These are phyloP conservation scores for Rhegmatorhina hoffmannsi DNA, from an alignment of 2,113 vertebrate genomes.

Conservation along the genomic window DNA sequence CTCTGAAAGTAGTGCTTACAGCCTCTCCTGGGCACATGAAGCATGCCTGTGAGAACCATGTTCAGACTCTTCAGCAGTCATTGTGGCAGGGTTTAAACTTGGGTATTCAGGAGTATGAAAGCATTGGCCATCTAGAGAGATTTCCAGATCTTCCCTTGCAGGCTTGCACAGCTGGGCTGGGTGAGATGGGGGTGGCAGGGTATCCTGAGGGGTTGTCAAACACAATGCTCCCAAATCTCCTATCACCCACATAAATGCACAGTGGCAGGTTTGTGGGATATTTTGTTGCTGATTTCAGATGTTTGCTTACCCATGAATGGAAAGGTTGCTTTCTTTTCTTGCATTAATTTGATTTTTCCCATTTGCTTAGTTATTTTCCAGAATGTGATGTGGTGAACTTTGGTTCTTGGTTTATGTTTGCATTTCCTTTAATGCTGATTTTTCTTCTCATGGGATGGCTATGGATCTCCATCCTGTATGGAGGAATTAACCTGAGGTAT, in stretches of 20 bases:
- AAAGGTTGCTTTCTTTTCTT: slow-evolving; percentile 4
- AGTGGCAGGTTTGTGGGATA: neutral
- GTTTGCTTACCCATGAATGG: neutral
- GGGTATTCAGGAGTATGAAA: neutral
- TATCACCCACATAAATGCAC: neutral
- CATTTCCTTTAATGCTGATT: slow-evolving; percentile 92
- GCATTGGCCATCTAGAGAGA: neutral
- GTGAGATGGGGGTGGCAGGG: neutral
- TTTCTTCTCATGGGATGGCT: slow-evolving; percentile 92
- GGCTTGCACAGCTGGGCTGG: neutral
- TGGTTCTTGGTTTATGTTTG: slow-evolving; percentile 96
- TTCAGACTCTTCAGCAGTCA: neutral
- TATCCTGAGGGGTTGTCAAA: neutral
- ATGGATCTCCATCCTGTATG: slow-evolving; percentile 92
- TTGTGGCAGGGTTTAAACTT: neutral
- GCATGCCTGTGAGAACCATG: neutral
- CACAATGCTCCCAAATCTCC: fast-evolving
- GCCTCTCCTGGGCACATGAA: neutral
- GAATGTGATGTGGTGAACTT: slow-evolving; percentile 94
- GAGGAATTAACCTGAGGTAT: slow-evolving; percentile 88
- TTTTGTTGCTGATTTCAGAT: slow-evolving; percentile 6
- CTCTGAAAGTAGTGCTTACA: neutral
- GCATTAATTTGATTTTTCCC: slow-evolving; percentile 54
- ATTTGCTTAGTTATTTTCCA: slow-evolving; percentile 88
- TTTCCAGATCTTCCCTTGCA: neutral